A percentile compares a stretch with the other conserved stretches of the same genome.
These are phyloP conservation scores for Saimiri boliviensis DNA, from an alignment of 2,113 vertebrate genomes.

Conservation along the genomic window DNA sequence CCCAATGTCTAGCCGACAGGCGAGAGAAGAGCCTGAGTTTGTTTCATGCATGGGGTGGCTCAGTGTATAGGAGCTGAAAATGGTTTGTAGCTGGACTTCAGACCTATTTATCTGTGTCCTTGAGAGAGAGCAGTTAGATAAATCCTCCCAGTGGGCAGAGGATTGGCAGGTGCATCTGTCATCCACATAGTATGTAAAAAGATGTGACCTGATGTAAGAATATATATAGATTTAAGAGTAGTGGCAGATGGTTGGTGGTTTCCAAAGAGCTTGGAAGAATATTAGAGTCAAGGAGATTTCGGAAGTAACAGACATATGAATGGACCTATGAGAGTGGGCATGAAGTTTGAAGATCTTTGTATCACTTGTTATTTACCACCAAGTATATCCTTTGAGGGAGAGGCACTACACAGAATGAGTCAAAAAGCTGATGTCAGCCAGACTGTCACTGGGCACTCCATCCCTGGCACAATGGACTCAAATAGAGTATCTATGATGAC, in stretches of 20 bases:
- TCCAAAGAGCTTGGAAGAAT: background rate
- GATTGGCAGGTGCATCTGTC: background rate
- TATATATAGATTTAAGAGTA: background rate
- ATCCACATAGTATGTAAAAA: background rate
- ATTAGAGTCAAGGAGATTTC: background rate
- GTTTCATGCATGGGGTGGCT: background rate
- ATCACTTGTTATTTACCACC: background rate
- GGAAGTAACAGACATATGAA: background rate
- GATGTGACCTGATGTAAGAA: background rate
- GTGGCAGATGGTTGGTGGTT: background rate
- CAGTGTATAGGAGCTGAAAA: background rate
- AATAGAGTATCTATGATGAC: background rate
- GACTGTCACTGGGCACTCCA: background rate
- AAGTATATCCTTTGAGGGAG: background rate
- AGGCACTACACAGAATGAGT: background rate
- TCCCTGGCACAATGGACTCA: background rate
- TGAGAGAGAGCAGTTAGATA: background rate
- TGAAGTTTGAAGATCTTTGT: background rate
- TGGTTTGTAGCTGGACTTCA: background rate
- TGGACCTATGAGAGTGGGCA: background rate
- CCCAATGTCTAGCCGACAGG: background rate
- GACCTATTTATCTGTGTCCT: background rate
- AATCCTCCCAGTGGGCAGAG: background rate
- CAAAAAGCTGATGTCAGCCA: background rate
- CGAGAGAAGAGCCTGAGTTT: background rate